Evolutionary conservation across 1,140 invertebrate species (phyloP).

Genomic region (Onthophagus taurus): DNA sequence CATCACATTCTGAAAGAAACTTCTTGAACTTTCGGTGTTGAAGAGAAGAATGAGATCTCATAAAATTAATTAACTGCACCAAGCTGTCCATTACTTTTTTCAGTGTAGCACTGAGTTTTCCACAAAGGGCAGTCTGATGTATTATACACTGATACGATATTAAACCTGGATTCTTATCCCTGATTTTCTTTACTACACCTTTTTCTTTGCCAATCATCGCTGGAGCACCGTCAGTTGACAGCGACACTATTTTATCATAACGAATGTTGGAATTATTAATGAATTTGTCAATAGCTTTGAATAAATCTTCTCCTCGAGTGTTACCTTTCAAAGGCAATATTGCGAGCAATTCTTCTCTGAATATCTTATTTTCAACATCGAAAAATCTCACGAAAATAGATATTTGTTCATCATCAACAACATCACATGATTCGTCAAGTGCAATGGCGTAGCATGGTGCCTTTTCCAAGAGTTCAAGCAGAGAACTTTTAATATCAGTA

Average conservation of each 20-base stretch:
- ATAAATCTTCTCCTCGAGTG: slow-evolving; percentile 7
- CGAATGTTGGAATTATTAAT: neutral
- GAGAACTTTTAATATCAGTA: slow-evolving; percentile 12
- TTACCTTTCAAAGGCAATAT: slow-evolving; percentile 15
- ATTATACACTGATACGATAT: too few relatives aligned
- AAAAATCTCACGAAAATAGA: slow-evolving; percentile 10
- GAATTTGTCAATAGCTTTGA: neutral
- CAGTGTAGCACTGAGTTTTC: too few relatives aligned
- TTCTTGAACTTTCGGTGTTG: too few relatives aligned
- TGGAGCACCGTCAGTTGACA: slow-evolving; percentile 5
- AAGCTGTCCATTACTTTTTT: too few relatives aligned
- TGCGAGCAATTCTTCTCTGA: slow-evolving; percentile 14
- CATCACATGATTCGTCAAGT: slow-evolving; percentile 11
- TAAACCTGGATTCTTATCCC: too few relatives aligned
- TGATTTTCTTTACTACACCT: too few relatives aligned
- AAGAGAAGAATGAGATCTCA: too few relatives aligned
- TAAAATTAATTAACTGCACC: too few relatives aligned
- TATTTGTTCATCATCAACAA: slow-evolving; percentile 9
- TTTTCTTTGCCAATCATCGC: slow-evolving; percentile 8
- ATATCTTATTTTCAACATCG: slow-evolving; percentile 12
- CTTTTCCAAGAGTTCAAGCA: slow-evolving; percentile 4
- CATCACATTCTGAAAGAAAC: too few relatives aligned
- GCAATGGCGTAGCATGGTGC: slow-evolving; percentile 7
- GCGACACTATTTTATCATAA: slow-evolving; percentile 6
- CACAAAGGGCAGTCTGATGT: too few relatives aligned